Evolutionary conservation across 2,113 vertebrate species (phyloP), one percentile per base, ranked within the genome.

Genomic region (Haliaeetus leucogaster): DNA sequence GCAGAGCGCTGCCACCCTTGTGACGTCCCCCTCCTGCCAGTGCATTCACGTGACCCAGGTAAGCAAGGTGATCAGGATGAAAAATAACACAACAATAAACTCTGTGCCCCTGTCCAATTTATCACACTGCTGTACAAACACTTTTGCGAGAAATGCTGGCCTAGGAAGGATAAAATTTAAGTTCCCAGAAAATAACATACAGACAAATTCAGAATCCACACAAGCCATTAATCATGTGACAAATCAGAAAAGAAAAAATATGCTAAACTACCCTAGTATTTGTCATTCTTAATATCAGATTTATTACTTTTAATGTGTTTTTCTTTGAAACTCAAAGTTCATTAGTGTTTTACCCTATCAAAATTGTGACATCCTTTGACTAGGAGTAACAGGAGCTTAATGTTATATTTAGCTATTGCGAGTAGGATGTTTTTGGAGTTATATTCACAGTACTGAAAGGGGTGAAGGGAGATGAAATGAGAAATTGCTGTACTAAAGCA

Each of bases 41-140:
- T 8, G 40, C 6, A 1, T 65, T 25, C 23, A 8, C 3, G 0
- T 5, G 25, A 72, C 45, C 34, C 42, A 23, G 32, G 36, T 50
- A 22, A 74, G 21, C 17, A 71, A 40, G 25, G 13, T 32, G 58
- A 62, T 48, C 20, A n/a, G 43, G 23, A 45, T 45, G 42, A 66
- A 59, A 77, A 82, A 36, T 34, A 42, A 66, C 3, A 8, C 26
- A 43, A 23, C 56, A 62, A 22, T 32, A 50, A 71, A 63, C 42
- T 78, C 13, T 5, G 45, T 77, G 42, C 15, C 52, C 29, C 26
- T 34, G n/a, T 36, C 34, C 74, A 52, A 13, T 76, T 74, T 67
- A 38, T 66, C 45, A 62, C 19, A 32, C 42, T 47, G 38, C 78
- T 82, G 25, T 84, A 20, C 40, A 81, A 89, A 40, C 5, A 6